Percentiles rank a stretch among this genome's conserved stretches.
phyloP scores from a whole-genome alignment of 2,797 vertebrate species.

The Agapornis canus region DNA sequence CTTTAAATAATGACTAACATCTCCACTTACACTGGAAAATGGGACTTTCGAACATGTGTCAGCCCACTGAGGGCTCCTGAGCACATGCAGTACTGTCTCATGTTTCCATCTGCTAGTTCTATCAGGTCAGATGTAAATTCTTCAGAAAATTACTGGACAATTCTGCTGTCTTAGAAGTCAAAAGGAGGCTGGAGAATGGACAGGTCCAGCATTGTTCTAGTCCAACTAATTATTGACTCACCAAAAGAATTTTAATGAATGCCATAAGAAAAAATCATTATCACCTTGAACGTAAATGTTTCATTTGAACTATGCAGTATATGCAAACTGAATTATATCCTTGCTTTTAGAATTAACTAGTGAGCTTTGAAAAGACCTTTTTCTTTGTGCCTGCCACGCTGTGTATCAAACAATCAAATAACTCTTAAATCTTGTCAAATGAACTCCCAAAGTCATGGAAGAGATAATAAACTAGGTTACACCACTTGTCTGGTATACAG shows the following conservation, averaged over 20 bases:
- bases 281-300: slow-evolving; percentile 54
- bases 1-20: background rate
- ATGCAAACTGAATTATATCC: slow-evolving; percentile 47
- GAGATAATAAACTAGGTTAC: slow-evolving; percentile 66
- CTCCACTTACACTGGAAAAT: background rate
- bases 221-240: background rate
- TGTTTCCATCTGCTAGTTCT: background rate
- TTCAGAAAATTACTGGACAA: background rate
- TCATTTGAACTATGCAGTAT: slow-evolving; percentile 19
- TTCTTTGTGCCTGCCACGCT: background rate
- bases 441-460: slow-evolving; percentile 65
- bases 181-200: background rate
- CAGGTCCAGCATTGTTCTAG: background rate
- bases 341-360: slow-evolving; percentile 35
- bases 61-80: background rate
- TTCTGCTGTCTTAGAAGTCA: background rate
- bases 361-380: slow-evolving; percentile 9
- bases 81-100: background rate
- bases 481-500: slow-evolving; percentile 47
- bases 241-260: background rate
- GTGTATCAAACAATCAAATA: slow-evolving; percentile 57
- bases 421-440: slow-evolving; percentile 62
- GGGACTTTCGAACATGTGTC: background rate
- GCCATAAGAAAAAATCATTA: background rate
- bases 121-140: background rate